These are phyloP conservation scores for Hylomyscus alleni DNA, from an alignment of 2,797 vertebrate species.

Conservation along the genomic window DNA sequence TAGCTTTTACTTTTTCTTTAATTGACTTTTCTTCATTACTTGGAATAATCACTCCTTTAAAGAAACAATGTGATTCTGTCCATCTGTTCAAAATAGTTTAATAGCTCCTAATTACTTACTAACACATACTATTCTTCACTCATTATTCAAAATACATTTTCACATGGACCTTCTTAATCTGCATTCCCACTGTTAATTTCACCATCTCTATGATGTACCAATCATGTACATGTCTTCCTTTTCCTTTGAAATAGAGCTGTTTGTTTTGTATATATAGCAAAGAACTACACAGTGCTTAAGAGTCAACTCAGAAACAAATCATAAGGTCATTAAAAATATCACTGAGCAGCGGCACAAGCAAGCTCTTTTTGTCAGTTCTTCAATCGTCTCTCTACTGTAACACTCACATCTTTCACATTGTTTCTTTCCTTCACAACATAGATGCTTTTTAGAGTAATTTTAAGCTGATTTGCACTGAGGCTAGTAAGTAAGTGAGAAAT, in stretches of 20 bases:
- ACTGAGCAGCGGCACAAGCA: slow-evolving; percentile 36
- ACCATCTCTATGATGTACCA: background rate
- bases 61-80: slow-evolving; percentile 33
- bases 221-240: background rate
- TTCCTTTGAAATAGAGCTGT: background rate
- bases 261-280: background rate
- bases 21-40: background rate
- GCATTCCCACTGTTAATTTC: background rate
- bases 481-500: slow-evolving; percentile 16
- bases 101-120: slow-evolving; percentile 2
- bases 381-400: background rate
- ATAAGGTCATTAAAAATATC: slow-evolving; percentile 7
- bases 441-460: background rate
- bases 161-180: background rate
- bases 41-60: slow-evolving; percentile 2
- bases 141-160: background rate
- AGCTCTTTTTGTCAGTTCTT: background rate
- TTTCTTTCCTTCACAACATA: background rate
- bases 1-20: slow-evolving; percentile 50
- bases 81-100: slow-evolving; percentile 50
- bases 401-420: slow-evolving; percentile 6
- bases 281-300: background rate
- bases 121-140: background rate
- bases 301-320: slow-evolving; percentile 44
- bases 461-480: background rate